A percentile compares a stretch with the other conserved stretches of the same genome.
Conservation (phyloP, 37 sponge, comb jelly and placozoan genomes). For the Agelas oroides region DNA sequence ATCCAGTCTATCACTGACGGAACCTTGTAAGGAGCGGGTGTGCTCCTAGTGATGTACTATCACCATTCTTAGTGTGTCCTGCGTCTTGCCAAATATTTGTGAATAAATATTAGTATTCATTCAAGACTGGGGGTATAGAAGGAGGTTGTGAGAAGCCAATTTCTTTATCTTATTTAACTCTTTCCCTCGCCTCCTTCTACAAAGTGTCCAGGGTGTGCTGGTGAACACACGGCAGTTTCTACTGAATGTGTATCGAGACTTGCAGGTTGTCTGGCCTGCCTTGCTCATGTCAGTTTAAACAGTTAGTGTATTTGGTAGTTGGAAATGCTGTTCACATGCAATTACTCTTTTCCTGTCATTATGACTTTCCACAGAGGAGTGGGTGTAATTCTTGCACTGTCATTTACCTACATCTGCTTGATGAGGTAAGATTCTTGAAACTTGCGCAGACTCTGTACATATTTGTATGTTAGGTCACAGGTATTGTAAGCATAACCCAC, state of each 20-base stretch:
- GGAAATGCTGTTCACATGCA: not conserved
- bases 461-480: too few relatives aligned
- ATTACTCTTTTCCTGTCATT: not conserved
- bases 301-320: too few relatives aligned
- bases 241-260: slow-evolving; percentile 70
- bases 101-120: too few relatives aligned
- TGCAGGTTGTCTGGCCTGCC: slow-evolving; percentile 85
- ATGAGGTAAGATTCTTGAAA: slow-evolving; percentile 14
- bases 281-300: slow-evolving; percentile 69
- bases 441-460: too few relatives aligned
- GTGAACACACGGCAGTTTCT: slow-evolving; percentile 65
- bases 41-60: too few relatives aligned
- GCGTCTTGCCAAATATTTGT: too few relatives aligned
- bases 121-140: too few relatives aligned
- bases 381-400: slow-evolving; percentile 53
- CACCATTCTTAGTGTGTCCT: too few relatives aligned
- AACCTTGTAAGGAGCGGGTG: slow-evolving; percentile 39
- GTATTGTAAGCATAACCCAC: too few relatives aligned
- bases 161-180: too few relatives aligned
- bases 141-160: too few relatives aligned
- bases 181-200: not conserved
- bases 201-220: slow-evolving; percentile 54
- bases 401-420: slow-evolving; percentile 75
- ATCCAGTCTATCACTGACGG: slow-evolving; percentile 57
- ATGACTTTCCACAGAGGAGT: slow-evolving; percentile 73